These are phyloP conservation scores for Drosophila anomalipes DNA, from an alignment of 2,888 invertebrate genomes.

Conservation along the genomic window DNA sequence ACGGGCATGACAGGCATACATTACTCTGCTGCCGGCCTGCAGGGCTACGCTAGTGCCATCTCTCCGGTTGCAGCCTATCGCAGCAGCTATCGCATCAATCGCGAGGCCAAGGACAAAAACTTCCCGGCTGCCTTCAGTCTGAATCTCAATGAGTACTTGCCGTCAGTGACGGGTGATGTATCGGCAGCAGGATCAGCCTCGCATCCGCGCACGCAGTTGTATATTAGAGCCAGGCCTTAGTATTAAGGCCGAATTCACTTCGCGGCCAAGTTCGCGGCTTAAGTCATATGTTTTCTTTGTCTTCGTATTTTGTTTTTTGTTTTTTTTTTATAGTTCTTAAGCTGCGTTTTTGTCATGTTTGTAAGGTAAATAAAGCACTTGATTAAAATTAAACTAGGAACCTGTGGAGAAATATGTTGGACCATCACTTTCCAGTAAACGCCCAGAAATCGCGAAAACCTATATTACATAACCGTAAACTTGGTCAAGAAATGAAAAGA, in stretches of 20 bases:
- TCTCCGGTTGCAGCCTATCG: conserved; percentile 64
- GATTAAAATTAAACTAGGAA: neutral
- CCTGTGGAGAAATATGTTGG: neutral
- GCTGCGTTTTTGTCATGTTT: conserved; percentile 4
- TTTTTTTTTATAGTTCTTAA: neutral
- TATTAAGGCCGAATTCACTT: neutral
- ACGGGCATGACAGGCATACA: conserved; percentile 53
- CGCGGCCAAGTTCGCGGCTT: conserved; percentile 39
- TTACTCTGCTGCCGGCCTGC: conserved; percentile 66
- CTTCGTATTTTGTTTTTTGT: conserved; percentile 6
- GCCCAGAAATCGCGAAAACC: neutral
- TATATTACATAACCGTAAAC: conserved; percentile 31
- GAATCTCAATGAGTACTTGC: conserved; percentile 84
- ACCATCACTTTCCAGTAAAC: neutral
- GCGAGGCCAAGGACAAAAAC: conserved; percentile 79
- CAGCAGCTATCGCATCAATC: conserved; percentile 80
- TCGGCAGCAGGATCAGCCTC: conserved; percentile 16
- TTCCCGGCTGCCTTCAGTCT: conserved; percentile 70
- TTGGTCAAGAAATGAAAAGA: conserved; percentile 15
- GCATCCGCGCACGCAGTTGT: conserved; percentile 50
- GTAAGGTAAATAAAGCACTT: conserved; percentile 6
- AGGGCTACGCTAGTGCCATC: conserved; percentile 66
- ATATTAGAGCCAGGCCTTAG: conserved; percentile 67
- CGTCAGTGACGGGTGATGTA: conserved; percentile 50
- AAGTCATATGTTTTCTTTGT: conserved; percentile 44